Base-by-base conservation (phyloP, 1,140 invertebrate genomes). In the Aphaenogaster floridana region DNA sequence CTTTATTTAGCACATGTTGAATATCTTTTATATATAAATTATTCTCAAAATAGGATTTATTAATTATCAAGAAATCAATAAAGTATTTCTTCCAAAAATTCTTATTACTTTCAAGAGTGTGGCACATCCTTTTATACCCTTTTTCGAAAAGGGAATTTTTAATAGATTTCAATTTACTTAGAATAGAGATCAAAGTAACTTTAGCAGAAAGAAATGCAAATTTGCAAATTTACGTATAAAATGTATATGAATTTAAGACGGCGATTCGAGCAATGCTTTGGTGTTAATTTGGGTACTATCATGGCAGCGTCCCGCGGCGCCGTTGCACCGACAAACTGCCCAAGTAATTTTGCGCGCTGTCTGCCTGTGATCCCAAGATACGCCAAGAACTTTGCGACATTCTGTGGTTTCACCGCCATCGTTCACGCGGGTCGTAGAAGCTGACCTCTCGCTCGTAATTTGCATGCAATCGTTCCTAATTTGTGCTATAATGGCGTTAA, bases 321-420 rank as follows among this genome's bases (percentile, higher is more conserved):
- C 9, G 15, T 68, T 42, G 59, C 66, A 74, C 72, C 76, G 63
- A 81, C 86, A 90, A 90, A 90, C 54, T 90, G 63, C 63, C 61
- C 11, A 80, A 81, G 76, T 86, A 90, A 90, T 90, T 90, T 90
- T 81, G n/a, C 63, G 21, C 61, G 17, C 69, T 66, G 59, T 63
- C 77, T 71, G 68, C 54, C 88, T 90, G 89, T 57, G 57, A 91
- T 45, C 21, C 17, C 71, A 57, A 88, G 78, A 88, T 88, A 88
- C 78, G 72, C 80, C 42, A 28, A 84, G 54, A 90, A 90, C 86
- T 90, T 90, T 86, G 61, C 64, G 63, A 61, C 54, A 50, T 34
- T 81, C 63, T 28, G 78, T 42, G 36, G 48, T 81, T 61, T n/a
- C 48, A 52, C 66, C 50, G 28, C 50, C 80, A n/a, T 79, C 74